Conservation (phyloP, 1,140 invertebrate genomes). For the Hycleus cichorii region DNA sequence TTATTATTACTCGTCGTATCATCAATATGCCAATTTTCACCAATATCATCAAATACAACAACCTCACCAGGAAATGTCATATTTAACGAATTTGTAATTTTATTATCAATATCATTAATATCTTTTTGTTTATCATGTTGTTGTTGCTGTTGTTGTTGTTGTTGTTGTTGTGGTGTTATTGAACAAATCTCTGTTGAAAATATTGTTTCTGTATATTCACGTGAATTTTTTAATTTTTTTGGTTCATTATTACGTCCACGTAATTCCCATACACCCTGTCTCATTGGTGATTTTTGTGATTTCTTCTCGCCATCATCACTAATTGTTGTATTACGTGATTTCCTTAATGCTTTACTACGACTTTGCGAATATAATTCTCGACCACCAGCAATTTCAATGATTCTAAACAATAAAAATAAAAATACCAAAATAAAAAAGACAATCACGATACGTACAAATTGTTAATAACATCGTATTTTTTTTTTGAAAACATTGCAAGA, state of each 20-base stretch:
- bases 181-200: conserved; percentile 58
- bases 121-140: conserved; percentile 20
- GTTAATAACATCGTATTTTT: too few relatives aligned
- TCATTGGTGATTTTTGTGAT: conserved; percentile 50
- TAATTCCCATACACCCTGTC: conserved; percentile 56
- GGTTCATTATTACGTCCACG: conserved; percentile 49
- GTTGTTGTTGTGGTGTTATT: conserved; percentile 36
- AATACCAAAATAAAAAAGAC: not conserved
- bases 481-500: not conserved
- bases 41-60: conserved; percentile 77
- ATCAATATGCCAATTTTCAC: conserved; percentile 59
- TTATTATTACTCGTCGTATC: conserved; percentile 13
- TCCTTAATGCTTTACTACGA: conserved; percentile 67
- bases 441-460: too few relatives aligned
- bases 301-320: conserved; percentile 47
- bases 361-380: conserved; percentile 79
- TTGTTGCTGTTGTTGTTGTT: not conserved
- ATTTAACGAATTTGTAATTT: conserved; percentile 35
- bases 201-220: conserved; percentile 56
- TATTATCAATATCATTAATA: conserved; percentile 20
- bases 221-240: conserved; percentile 45
- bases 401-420: conserved; percentile 48
- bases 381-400: conserved; percentile 83
- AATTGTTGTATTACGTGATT: conserved; percentile 53
- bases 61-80: conserved; percentile 53